Base-by-base conservation (phyloP, 2,888 invertebrate genomes). In the Stegana nigrithorax region DNA sequence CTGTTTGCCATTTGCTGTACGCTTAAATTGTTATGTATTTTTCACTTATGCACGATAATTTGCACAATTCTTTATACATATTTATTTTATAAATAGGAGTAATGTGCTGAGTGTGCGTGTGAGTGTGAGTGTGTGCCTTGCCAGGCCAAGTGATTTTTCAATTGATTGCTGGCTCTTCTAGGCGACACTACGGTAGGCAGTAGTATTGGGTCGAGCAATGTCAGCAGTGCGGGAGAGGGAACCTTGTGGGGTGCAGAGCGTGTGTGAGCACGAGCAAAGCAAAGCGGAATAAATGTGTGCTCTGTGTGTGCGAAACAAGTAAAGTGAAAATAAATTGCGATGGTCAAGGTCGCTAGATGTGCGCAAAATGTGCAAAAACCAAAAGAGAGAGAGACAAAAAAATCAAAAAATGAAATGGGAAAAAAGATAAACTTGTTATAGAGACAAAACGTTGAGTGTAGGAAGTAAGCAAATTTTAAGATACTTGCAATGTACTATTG, bases 331-430 rank as follows among this genome's bases (percentile, higher is more conserved):
- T 69, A 76, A 79, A 80, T 80, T 80, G 80, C 79, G 80, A 81
- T 80, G 80, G 80, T 81, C 80, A 80, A 80, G 80, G 80, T 80
- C 81, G 81, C 76, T 78, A 72, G 19, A 75, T 74, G 72, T 73
- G 71, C 79, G 80, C 72, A 76, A 69, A 55, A 55, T 55, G 53
- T 36, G 53, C 62, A 64, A 55, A 36, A n/a, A n/a, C n/a, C n/a
- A n/a, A n/a, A n/a, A n/a, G n/a, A n/a, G n/a, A n/a, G n/a, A n/a
- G n/a, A n/a, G 29, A 53, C 44, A 62, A 50, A 32, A 32, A 19
- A 3, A 42, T 23, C 25, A n/a, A n/a, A 27, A 8, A 57, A 25
- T 32, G 0, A 23, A 4, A 47, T 25, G 19, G 10, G 10, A 10
- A 45, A 21, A 55, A 4, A 51, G 29, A 53, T 50, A 25, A 10